Evolutionary conservation across 2,888 invertebrate species (phyloP).

Genomic region (Campoplex nolae): DNA sequence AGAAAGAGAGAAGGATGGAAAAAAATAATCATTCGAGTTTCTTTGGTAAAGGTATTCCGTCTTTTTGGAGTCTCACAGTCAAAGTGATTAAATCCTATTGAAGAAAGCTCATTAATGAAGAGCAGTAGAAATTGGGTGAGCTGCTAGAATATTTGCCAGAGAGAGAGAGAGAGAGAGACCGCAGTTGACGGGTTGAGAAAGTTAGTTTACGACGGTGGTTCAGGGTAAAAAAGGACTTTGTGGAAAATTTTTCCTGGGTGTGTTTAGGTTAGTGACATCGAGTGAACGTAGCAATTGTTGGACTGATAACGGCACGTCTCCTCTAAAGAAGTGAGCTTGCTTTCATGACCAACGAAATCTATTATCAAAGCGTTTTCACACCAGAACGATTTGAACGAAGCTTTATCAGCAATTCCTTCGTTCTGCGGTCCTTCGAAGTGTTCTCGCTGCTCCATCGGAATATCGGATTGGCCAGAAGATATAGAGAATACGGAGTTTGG

Average conservation of each 20-base stretch:
- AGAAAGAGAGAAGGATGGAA: background rate
- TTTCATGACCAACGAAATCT: conserved; percentile 45
- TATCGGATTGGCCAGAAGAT: conserved; percentile 33
- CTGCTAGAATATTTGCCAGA: background rate
- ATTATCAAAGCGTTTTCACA: conserved; percentile 50
- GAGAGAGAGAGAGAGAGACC: background rate
- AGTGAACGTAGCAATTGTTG: background rate
- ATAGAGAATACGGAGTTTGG: background rate
- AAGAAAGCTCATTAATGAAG: conserved; percentile 9
- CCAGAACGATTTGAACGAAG: conserved; percentile 36
- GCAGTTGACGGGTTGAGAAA: background rate
- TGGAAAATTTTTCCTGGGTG: background rate
- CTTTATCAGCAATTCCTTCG: conserved; percentile 60
- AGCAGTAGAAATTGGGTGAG: background rate
- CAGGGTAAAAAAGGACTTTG: background rate
- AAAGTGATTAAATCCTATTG: conserved; percentile 9
- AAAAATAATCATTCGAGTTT: background rate
- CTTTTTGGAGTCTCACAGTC: background rate
- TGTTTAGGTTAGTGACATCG: background rate
- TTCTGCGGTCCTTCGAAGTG: conserved; percentile 28
- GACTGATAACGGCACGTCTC: background rate
- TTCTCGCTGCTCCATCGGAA: conserved; percentile 47
- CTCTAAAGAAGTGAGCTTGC: background rate
- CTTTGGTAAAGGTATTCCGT: background rate
- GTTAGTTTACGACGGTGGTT: background rate